These are phyloP conservation scores for Meteorus colon DNA, from an alignment of 2,888 invertebrate genomes.

Conservation along the genomic window DNA sequence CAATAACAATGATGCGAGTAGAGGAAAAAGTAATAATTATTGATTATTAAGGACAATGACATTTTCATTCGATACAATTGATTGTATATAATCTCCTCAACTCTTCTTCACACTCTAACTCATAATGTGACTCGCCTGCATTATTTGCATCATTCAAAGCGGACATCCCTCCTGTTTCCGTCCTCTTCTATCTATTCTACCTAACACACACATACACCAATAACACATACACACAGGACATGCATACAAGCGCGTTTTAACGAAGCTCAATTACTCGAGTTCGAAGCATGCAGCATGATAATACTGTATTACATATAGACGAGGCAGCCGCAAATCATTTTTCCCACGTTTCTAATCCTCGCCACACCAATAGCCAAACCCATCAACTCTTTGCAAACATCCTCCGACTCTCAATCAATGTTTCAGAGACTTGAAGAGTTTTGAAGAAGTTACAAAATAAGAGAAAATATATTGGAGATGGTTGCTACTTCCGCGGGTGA, in stretches of 20 bases:
- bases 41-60: conserved; percentile 3
- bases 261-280: conserved; percentile 31
- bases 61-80: not conserved
- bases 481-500: not conserved
- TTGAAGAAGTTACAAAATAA: not conserved
- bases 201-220: not conserved
- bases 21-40: not conserved
- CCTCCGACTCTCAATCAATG: not conserved
- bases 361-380: not conserved
- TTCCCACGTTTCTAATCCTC: conserved; percentile 56
- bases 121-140: not conserved
- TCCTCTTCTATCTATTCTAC: not conserved
- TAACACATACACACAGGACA: not conserved
- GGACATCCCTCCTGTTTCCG: conserved; percentile 18
- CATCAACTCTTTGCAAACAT: conserved; percentile 3
- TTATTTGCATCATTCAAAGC: conserved; percentile 8
- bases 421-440: conserved; percentile 24
- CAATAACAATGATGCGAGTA: not conserved
- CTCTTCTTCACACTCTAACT: not conserved
- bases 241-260: not conserved
- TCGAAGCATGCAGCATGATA: not conserved
- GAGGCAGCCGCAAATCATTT: conserved; percentile 40
- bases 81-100: not conserved
- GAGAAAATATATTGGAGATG: not conserved
- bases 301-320: not conserved